Evolutionary conservation across 2,113 vertebrate species (phyloP), one percentile per base, ranked within the genome.

Genomic region (Ochotona princeps): DNA sequence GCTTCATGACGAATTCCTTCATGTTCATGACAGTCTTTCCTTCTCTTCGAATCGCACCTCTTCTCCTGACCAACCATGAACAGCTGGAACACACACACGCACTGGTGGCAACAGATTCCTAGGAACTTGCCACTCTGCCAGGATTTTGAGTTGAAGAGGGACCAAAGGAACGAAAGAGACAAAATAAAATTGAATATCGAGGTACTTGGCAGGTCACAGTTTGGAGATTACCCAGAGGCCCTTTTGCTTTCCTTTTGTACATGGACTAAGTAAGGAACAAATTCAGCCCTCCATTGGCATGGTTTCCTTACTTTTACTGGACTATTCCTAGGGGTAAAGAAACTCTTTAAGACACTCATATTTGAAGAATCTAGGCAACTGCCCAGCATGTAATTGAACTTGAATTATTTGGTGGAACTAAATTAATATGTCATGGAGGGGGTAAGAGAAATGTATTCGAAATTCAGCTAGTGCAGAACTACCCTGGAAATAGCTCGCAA

Each of bases 381-480:
- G 89, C 92, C 60, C 35, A 82, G 83, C 30, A 30, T 84, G 82
- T 32, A 96, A 87, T 12, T 87, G 79, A 93, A 92, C 67, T 74
- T 81, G 85, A 95, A 88, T 93, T 95, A 94, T 89, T 93, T 92
- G 65, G 63, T 93, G 72, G 76, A 94, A 96, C 80, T 87, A 92
- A 95, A 93, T 95, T 90, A 93, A 92, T 89, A 47, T 82, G 93
- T 94, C 83, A 91, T 63, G 57, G 57, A 92, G 84, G 32, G 30
- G 92, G 35, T 85, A 79, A 92, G 89, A 89, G 63, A 93, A 73
- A 88, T 30, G 12, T 70, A 91, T 87, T 78, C 93, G 81, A 91
- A 91, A 89, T 92, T 85, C 76, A 95, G 75, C 54, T 76, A 26
- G 61, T 74, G 9, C 87, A 90, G 94, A 94, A 60, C 25, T 2